Evolutionary conservation across 2,888 invertebrate species (phyloP), one percentile per base, ranked within the genome.

Genomic region (Ferdinandea cuprea): DNA sequence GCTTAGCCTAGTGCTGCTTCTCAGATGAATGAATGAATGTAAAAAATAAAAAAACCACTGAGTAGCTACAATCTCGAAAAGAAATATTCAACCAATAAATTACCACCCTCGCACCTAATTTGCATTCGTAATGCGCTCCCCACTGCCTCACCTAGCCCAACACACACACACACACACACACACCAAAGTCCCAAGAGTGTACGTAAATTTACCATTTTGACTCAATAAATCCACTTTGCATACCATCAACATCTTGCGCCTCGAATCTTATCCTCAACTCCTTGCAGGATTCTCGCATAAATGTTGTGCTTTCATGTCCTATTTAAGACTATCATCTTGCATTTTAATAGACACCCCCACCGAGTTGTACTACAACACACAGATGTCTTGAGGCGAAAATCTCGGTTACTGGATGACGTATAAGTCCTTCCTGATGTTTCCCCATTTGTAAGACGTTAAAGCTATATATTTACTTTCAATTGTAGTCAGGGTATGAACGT

Each of bases 141-240:
- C 17, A 9, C 8, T 11, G 7, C 21, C 44, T 4, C 37, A 17
- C 9, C 28, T 19, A 17, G 28, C 25, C 3, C 46, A 9, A 3
- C 13, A 65, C 48, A n/a, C n/a, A n/a, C n/a, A n/a, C n/a, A n/a
- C n/a, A n/a, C n/a, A n/a, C n/a, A n/a, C n/a, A n/a, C n/a, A n/a
- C n/a, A n/a, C n/a, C n/a, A n/a, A n/a, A n/a, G n/a, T n/a, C n/a
- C n/a, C n/a, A 8, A 8, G 15, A 17, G 44, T 44, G 44, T 81
- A 58, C 69, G 63, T 80, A 80, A 88, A 88, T 90, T 89, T 89
- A 89, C 88, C 88, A 89, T 90, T 89, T 88, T 88, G 89, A 89
- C 87, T 89, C 88, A 89, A 90, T 90, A 90, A 90, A 90, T 90
- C 89, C 88, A 88, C 88, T 88, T 89, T 88, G 88, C 88, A 89